A percentile compares a stretch with the other conserved stretches of the same genome.
phyloP scores from a whole-genome alignment of 2,888 invertebrate genomes.

The Rhagophthalmus giganteus region DNA sequence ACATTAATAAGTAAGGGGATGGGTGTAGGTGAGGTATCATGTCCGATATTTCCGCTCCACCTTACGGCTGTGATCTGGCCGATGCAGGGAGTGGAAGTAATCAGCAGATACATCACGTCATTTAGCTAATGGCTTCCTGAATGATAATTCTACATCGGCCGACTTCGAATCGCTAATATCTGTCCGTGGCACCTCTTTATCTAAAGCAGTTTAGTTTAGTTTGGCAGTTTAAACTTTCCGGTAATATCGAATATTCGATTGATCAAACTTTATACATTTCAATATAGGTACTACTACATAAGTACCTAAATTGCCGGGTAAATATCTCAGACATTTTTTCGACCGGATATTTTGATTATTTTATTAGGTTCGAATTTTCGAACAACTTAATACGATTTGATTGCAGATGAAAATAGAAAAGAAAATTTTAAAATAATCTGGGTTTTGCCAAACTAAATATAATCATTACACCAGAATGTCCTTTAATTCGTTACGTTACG shows the following conservation, averaged over 20 bases:
- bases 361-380: no score
- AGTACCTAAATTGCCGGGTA: no score
- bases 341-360: no score
- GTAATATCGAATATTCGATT: conserved; percentile 1
- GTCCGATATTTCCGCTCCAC: conserved; percentile 44
- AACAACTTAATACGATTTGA: no score
- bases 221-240: conserved; percentile 10
- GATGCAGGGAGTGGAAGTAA: conserved; percentile 51
- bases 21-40: conserved; percentile 20
- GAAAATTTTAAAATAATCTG: no score
- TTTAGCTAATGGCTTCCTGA: conserved; percentile 58
- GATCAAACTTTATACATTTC: conserved; percentile 1
- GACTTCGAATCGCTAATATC: conserved; percentile 43
- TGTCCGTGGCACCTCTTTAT: conserved; percentile 36
- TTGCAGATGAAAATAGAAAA: no score
- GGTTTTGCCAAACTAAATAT: no score
- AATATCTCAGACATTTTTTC: no score
- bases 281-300: no score
- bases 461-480: no score
- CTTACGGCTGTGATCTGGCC: conserved; percentile 35
- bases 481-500: no score
- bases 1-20: conserved; percentile 37
- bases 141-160: conserved; percentile 53
- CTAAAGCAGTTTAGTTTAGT: conserved; percentile 29
- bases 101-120: conserved; percentile 56